Base-by-base conservation (phyloP, 2,113 vertebrate species). In the Clupea harengus region DNA sequence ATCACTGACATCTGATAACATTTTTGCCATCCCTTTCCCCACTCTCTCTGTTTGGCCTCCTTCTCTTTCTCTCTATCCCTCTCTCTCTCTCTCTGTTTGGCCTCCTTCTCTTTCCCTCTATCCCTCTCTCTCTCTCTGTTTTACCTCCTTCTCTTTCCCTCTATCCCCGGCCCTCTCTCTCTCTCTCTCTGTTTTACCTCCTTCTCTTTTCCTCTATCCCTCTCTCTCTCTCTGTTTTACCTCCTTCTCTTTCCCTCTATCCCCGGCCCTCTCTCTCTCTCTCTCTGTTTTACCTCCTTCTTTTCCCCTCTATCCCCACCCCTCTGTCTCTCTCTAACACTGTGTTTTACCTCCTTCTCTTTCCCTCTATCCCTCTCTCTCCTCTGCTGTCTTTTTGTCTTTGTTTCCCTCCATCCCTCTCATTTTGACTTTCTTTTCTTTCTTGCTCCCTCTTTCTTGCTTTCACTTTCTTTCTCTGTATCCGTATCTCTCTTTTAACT, bases 1-100 rank as follows among this genome's bases (percentile, higher is more conserved):
- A 72, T 17, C 64, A 72, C 64, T 72, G 64, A 72, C 64, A 72
- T 72, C 64, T 72, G 64, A 72, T 72, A 25, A 28, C 64, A 72
- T 28, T 72, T 72, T 32, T 32, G 25, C 25, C 64, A 72, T 72
- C 64, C 10, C 64, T 72, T 25, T 13, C 64, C 32, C 64, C 64
- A 15, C n/a, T 11, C 25, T 72, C 28, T 4, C 64, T 67, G 39
- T 39, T 39, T 39, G 39, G 39, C 22, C 9, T 15, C n/a, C 60
- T 28, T n/a, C 60, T n/a, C 20, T 64, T n/a, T 64, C 57, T 22
- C 20, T 20, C 57, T 22, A 9, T 64, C 57, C 22, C 57, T 64
- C 57, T 64, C 57, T 64, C 57, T n/a, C 20, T n/a, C 20, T n/a
- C 17, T 64, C 52, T 54, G 17, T 52, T 17, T 52, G 50, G 15